Evolutionary conservation across 2,888 invertebrate genomes (phyloP).

Genomic region (Portevinia maculata): DNA sequence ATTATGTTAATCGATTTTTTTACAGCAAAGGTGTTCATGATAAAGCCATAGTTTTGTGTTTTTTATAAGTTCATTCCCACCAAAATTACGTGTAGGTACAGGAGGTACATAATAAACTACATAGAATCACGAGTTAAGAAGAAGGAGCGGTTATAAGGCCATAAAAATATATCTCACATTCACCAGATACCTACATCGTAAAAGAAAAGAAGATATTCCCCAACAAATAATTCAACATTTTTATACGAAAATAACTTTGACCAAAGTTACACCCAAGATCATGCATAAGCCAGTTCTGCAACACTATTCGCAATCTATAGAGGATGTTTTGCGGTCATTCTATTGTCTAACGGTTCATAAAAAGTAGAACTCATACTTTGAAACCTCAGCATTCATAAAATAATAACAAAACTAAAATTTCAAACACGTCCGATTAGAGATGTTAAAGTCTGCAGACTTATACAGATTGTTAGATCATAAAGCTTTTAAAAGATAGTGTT

Average conservation of each 20-base stretch:
- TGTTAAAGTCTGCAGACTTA: conserved; percentile 31
- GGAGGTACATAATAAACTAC: too few species aligned
- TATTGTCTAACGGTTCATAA: conserved; percentile 11
- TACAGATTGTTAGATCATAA: conserved; percentile 38
- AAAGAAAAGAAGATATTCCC: too few species aligned
- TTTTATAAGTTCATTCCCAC: too few species aligned
- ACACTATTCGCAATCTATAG: too few species aligned
- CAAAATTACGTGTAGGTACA: too few species aligned
- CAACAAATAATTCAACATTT: too few species aligned
- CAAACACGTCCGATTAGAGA: conserved; percentile 38
- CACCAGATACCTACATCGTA: neutral
- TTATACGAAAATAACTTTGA: too few species aligned
- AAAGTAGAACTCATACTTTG: neutral
- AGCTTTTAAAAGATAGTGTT: conserved; percentile 27
- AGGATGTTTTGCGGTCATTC: neutral
- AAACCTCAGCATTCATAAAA: conserved; percentile 4
- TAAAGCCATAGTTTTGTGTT: too few species aligned
- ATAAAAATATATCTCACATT: conserved; percentile 23
- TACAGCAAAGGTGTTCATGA: too few species aligned
- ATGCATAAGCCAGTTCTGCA: too few species aligned
- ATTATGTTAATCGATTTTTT: neutral
- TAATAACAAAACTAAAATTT: conserved; percentile 28
- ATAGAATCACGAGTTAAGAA: neutral
- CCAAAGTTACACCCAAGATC: too few species aligned
- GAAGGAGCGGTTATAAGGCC: conserved; percentile 1